Conservation (phyloP, 1,140 invertebrate genomes). For the Aphis craccivora region DNA sequence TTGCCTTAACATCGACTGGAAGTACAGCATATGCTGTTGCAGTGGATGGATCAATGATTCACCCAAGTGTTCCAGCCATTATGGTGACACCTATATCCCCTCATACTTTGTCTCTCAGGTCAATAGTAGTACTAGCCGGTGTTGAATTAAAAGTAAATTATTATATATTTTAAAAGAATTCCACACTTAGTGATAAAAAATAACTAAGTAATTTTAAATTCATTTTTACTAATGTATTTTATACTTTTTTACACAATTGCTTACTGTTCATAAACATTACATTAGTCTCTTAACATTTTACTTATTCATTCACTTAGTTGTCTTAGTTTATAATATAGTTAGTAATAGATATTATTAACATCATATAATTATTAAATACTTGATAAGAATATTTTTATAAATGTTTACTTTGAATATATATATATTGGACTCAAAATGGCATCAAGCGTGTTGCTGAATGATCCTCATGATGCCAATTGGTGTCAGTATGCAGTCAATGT, state of each 20-base stretch:
- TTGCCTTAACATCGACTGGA: conserved; percentile 95
- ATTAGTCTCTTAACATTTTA: not conserved
- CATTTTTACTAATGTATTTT: not conserved
- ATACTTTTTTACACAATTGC: not conserved
- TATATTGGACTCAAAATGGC: no score
- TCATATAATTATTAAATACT: not conserved
- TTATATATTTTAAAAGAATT: not conserved
- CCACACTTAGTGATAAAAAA: not conserved
- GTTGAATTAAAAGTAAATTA: conserved; percentile 90
- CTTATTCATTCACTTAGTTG: not conserved
- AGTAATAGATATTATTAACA: not conserved
- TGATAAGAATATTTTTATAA: not conserved
- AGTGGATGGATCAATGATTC: conserved; percentile 96
- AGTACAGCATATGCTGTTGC: conserved; percentile 97
- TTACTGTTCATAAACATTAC: not conserved
- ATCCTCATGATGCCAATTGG: no score
- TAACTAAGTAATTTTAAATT: not conserved
- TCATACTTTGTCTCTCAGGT: conserved; percentile 93
- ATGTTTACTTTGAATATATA: no score
- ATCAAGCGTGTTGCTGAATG: no score
- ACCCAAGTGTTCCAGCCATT: conserved; percentile 95
- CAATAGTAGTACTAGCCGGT: conserved; percentile 95
- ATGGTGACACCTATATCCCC: conserved; percentile 98
- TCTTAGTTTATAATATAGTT: not conserved
- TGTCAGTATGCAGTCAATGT: no score